phyloP scores from a whole-genome alignment of 1,140 invertebrate species.

The Trialeurodes vaporariorum region DNA sequence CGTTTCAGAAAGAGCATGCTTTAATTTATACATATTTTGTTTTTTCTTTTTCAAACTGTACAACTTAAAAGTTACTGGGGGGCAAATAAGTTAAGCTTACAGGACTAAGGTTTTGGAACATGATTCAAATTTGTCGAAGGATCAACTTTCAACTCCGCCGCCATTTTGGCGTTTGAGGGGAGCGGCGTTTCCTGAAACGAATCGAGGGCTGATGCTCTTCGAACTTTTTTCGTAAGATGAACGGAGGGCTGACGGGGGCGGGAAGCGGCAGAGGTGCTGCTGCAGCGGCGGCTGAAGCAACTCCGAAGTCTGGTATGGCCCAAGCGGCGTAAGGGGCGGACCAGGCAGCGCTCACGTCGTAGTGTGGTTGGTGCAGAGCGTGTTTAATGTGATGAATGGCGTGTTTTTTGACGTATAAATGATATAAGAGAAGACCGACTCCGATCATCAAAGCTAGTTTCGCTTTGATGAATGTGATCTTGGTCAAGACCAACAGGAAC shows the following conservation, averaged over 20 bases:
- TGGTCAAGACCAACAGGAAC: not conserved
- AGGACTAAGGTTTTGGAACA: too few species aligned
- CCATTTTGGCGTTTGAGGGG: too few species aligned
- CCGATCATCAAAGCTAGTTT: not conserved
- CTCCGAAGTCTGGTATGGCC: not conserved
- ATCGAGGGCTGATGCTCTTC: not conserved
- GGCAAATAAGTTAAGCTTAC: too few species aligned
- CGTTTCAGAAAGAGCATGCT: too few species aligned
- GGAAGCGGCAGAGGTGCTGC: not conserved
- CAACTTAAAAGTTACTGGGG: too few species aligned
- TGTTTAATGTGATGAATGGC: not conserved
- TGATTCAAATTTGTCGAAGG: too few species aligned
- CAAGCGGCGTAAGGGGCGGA: not conserved
- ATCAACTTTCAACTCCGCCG: too few species aligned
- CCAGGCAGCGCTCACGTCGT: not conserved
- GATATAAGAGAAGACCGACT: not conserved
- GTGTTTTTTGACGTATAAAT: not conserved
- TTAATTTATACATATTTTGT: too few species aligned
- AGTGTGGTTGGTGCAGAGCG: not conserved
- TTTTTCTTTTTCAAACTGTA: too few species aligned
- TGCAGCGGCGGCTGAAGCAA: not conserved
- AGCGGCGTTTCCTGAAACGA: too few species aligned
- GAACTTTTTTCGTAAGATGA: not conserved
- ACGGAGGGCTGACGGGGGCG: too few species aligned
- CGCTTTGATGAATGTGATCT: not conserved